Percentiles rank a stretch among this genome's conserved stretches.
These are phyloP conservation scores for Panthera leo DNA, from an alignment of 2,113 vertebrate genomes.

Conservation along the genomic window DNA sequence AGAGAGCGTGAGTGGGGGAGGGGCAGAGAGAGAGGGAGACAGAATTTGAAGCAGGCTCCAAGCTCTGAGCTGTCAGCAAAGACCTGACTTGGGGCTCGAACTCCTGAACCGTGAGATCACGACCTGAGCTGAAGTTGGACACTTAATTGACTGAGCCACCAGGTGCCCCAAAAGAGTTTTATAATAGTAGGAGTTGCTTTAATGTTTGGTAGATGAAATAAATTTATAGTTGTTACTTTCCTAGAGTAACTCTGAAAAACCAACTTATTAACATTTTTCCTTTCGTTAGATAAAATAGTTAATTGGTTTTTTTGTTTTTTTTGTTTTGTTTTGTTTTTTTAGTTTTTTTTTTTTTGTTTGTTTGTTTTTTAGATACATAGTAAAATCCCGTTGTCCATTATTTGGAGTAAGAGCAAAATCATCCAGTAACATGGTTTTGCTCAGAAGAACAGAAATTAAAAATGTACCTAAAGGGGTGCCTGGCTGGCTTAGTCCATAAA, in stretches of 20 bases:
- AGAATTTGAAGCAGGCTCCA: no score
- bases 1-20: no score
- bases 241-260: background rate
- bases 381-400: constrained; percentile 8
- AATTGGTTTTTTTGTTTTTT: no score
- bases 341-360: no score
- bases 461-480: background rate
- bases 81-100: no score
- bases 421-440: background rate
- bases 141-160: no score
- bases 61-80: no score
- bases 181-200: background rate
- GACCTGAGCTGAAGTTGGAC: no score
- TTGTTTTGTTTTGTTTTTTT: no score
- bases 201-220: constrained; percentile 9
- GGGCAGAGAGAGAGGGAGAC: no score
- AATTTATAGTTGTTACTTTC: background rate
- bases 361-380: background rate
- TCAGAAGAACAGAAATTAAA: constrained; percentile 19
- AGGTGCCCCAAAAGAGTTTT: background rate
- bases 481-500: background rate
- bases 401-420: constrained; percentile 14
- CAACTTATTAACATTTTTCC: background rate
- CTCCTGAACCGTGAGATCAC: no score
- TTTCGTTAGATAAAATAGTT: background rate